Conservation (phyloP, 1,140 invertebrate species). For the Pseudomyrmex dendroicus region DNA sequence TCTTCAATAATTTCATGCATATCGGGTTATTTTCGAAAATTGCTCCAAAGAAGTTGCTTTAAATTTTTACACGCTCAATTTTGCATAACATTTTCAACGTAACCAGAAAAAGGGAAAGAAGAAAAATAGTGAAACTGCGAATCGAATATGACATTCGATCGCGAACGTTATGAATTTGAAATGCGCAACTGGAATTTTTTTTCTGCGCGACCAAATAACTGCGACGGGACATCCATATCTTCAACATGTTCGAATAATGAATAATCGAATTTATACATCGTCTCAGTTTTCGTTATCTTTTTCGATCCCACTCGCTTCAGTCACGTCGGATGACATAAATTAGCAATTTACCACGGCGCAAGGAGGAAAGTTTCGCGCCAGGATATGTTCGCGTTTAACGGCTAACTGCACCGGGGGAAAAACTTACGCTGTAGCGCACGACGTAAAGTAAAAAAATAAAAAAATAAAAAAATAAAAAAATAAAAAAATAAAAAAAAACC, state of each 20-base stretch:
- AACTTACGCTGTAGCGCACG: conserved; percentile 40
- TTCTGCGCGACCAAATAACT: neutral
- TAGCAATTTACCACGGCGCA: conserved; percentile 24
- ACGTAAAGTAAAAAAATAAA: conserved; percentile 1
- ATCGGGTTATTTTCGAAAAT: neutral
- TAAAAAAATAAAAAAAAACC: too few species aligned
- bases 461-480: neutral
- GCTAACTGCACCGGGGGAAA: conserved; percentile 1
- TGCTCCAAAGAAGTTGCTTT: neutral
- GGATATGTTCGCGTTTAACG: conserved; percentile 43
- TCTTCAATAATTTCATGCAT: neutral
- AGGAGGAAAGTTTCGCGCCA: conserved; percentile 16
- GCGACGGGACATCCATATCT: neutral
- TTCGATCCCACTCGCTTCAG: neutral
- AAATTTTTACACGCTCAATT: neutral
- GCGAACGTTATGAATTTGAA: neutral
- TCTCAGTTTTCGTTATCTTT: neutral
- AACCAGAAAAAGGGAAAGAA: too few species aligned
- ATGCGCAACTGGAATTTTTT: neutral
- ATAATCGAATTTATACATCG: conserved; percentile 1
- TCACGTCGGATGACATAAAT: conserved; percentile 40
- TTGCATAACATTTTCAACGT: neutral
- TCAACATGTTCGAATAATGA: neutral
- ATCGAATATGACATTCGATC: neutral
- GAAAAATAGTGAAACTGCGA: neutral